These are phyloP conservation scores for Recurvirostra avosetta DNA, from an alignment of 2,113 vertebrate genomes.

Conservation along the genomic window DNA sequence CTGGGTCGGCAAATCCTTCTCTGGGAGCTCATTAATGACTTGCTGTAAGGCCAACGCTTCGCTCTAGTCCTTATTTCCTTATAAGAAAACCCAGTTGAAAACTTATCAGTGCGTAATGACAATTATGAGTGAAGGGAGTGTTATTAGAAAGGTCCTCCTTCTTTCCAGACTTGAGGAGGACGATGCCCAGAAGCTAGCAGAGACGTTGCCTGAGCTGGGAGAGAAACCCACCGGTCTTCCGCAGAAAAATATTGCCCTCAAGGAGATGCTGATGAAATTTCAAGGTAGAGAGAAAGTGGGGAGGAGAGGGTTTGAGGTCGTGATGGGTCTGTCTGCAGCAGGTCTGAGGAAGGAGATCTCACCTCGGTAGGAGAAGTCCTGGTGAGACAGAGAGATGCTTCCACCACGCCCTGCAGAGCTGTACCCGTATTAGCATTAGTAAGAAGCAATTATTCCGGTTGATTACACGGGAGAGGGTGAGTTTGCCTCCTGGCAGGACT, in stretches of 20 bases:
- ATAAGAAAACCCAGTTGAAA: neutral
- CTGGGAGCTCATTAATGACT: neutral
- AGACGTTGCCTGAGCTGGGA: accelerated
- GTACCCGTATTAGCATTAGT: accelerated
- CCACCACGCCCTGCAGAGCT: neutral
- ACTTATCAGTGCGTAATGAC: accelerated
- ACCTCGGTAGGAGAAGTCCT: neutral
- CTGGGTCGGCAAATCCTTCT: neutral
- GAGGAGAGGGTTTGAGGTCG: accelerated
- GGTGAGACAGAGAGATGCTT: neutral
- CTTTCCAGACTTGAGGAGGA: neutral
- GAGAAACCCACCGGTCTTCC: neutral
- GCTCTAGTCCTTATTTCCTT: neutral
- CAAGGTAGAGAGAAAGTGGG: neutral
- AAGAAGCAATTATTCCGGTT: neutral
- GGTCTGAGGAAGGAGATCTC: neutral
- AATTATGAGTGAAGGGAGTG: accelerated
- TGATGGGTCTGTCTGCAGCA: no score
- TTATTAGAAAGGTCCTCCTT: neutral
- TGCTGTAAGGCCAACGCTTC: neutral
- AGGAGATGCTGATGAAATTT: neutral
- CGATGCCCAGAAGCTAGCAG: accelerated
- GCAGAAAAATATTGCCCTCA: neutral
- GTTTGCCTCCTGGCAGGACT: neutral
- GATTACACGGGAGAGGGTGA: accelerated